Base-by-base conservation (phyloP, 2,797 vertebrate species). In the Platyrinchus mystaceus region DNA sequence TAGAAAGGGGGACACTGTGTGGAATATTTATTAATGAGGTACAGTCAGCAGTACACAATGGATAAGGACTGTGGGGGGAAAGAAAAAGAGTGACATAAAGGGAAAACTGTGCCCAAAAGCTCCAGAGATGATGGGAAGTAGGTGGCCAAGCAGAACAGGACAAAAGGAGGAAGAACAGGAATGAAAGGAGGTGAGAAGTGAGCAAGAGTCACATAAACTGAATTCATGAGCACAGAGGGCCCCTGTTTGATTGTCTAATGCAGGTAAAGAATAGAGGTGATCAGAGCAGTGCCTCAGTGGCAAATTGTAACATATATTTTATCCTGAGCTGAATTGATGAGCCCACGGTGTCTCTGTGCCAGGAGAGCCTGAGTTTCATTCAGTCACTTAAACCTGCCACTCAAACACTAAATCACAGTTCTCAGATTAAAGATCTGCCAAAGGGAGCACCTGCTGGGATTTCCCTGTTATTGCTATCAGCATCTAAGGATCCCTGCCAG, bases 21-120 rank as follows among this genome's bases (percentile, higher is more conserved):
- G 58, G 74, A 84, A 86, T 69, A 75, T 75, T 90, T 93, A 86
- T 95, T 94, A 88, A 86, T 50, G 58, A 89, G 81, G 30, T 69
- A 56, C 68, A 93, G 32, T 43, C 49, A 83, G 55, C 41, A 46
- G 10, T 55, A 52, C 30, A 26, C 14, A 63, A 79, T 71, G 49
- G 77, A 52, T 36, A 69, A 93, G 50, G 59, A 55, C 7, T 39
- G 2, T 2, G 49, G 18, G 16, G 16, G 12, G 49, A 6, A 37
- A 36, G 8, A 28, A 47, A 46, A 30, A 17, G 10, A 10, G 3
- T 17, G 52, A 49, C 10, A 56, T 32, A 37, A 81, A 66, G 26
- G 15, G 28, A 46, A 84, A 84, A 66, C 9, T 49, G 5, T 60
- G 12, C 28, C 76, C 83, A 63, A 76, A 62, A 82, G 8, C 27